These are phyloP conservation scores for Catostomus latipinnis DNA, from an alignment of 2,797 vertebrate species.

Conservation along the genomic window DNA sequence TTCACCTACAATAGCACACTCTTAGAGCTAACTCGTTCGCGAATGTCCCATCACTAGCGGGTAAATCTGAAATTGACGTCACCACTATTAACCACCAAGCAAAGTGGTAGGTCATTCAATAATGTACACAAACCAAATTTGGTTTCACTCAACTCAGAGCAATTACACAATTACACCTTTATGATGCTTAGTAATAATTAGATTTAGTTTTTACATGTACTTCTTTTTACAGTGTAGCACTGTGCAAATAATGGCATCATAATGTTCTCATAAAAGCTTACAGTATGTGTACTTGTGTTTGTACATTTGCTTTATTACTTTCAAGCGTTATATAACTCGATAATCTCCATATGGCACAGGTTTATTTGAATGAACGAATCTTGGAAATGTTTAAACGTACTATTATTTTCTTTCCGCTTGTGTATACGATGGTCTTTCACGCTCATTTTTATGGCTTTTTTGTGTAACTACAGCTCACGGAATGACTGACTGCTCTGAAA, in stretches of 20 bases:
- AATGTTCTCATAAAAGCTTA: constrained; percentile 12
- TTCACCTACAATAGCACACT: too few species aligned
- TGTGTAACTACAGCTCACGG: constrained; percentile 24
- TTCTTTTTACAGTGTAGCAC: background rate
- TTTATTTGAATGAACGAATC: constrained; percentile 37
- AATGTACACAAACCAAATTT: constrained; percentile 1
- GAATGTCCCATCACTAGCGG: background rate
- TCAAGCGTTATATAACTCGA: constrained; percentile 13
- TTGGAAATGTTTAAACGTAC: constrained; percentile 48
- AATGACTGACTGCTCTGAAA: constrained; percentile 72
- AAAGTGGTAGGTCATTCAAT: background rate
- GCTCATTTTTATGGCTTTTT: constrained; percentile 24
- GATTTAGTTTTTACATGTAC: background rate
- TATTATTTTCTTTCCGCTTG: constrained; percentile 35
- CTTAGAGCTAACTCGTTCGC: too few species aligned
- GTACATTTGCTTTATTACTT: constrained; percentile 26
- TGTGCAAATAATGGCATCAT: constrained; percentile 5
- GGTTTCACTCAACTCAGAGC: constrained; percentile 5
- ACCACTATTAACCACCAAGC: background rate
- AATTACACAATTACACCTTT: constrained; percentile 12
- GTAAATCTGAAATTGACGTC: background rate
- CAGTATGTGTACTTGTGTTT: background rate
- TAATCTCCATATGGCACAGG: constrained; percentile 33
- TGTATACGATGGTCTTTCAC: background rate
- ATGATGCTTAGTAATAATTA: constrained; percentile 8